phyloP scores from a whole-genome alignment of 1,140 invertebrate genomes.

The Zaprionus africanus region DNA sequence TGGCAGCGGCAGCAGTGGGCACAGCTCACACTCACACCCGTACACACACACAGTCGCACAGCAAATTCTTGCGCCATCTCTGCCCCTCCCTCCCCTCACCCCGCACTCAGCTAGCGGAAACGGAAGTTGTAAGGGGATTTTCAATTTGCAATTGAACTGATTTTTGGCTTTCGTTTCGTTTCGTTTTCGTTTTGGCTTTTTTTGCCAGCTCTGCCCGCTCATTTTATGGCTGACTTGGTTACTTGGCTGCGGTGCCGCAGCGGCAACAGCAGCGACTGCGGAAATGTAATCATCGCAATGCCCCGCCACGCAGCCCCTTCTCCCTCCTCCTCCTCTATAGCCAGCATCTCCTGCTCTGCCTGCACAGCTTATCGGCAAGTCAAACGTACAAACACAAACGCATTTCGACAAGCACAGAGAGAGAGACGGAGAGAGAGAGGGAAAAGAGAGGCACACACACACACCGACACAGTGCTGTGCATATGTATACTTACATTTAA shows the following conservation, averaged over 20 bases:
- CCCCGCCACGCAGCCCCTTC: slow-evolving; percentile 3
- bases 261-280: slow-evolving; percentile 35
- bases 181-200: slow-evolving; percentile 13
- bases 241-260: slow-evolving; percentile 50
- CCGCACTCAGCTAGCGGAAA: slow-evolving; percentile 59
- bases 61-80: neutral
- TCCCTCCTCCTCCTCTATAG: no score
- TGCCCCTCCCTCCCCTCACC: neutral
- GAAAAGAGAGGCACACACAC: neutral
- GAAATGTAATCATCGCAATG: slow-evolving; percentile 81
- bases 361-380: slow-evolving; percentile 51
- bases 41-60: neutral
- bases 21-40: slow-evolving; percentile 20
- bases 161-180: slow-evolving; percentile 68
- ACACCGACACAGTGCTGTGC: slow-evolving; percentile 3
- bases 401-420: slow-evolving; percentile 14
- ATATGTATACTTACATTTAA: slow-evolving; percentile 75
- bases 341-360: neutral
- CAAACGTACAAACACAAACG: slow-evolving; percentile 47
- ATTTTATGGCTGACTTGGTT: slow-evolving; percentile 81
- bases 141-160: slow-evolving; percentile 83
- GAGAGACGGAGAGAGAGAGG: no score
- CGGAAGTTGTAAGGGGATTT: slow-evolving; percentile 83
- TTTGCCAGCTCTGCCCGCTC: slow-evolving; percentile 53
- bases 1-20: slow-evolving; percentile 62